Evolutionary conservation across 2,888 invertebrate genomes (phyloP).

Genomic region (Alentia gelatinosa): DNA sequence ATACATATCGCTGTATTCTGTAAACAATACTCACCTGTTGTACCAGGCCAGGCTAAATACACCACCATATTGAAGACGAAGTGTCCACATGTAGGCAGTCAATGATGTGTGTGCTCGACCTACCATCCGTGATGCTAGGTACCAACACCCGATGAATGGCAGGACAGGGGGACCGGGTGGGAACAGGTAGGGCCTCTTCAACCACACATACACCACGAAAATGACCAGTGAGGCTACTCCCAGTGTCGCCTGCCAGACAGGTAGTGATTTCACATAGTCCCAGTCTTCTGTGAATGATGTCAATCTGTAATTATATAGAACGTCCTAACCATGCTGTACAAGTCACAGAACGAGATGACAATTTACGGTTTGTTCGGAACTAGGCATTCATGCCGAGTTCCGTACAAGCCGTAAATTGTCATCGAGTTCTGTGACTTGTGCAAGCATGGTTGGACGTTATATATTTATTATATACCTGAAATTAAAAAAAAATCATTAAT

Average conservation of each 20-base stretch:
- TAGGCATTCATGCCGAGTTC: too few species aligned
- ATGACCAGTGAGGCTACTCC: neutral
- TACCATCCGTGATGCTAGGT: neutral
- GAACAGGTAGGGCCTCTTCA: neutral
- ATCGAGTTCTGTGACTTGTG: too few species aligned
- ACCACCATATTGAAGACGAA: neutral
- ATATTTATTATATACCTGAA: too few species aligned
- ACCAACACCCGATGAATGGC: neutral
- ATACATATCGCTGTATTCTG: too few species aligned
- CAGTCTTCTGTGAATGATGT: neutral
- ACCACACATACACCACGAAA: neutral
- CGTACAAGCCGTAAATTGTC: too few species aligned
- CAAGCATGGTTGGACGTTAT: too few species aligned
- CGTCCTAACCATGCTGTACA: neutral
- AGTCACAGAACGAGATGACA: too few species aligned
- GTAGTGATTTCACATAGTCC: neutral
- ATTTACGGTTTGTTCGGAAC: too few species aligned
- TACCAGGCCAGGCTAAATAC: neutral
- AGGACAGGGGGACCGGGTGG: neutral
- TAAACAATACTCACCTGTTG: neutral
- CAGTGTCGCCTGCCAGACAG: neutral
- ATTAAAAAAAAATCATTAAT: too few species aligned
- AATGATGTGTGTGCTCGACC: neutral
- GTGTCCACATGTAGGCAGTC: neutral
- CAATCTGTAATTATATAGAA: neutral